Percentiles rank a stretch among this genome's conserved stretches.
phyloP scores from a whole-genome alignment of 1,140 invertebrate genomes.

The Drosophila littoralis region DNA sequence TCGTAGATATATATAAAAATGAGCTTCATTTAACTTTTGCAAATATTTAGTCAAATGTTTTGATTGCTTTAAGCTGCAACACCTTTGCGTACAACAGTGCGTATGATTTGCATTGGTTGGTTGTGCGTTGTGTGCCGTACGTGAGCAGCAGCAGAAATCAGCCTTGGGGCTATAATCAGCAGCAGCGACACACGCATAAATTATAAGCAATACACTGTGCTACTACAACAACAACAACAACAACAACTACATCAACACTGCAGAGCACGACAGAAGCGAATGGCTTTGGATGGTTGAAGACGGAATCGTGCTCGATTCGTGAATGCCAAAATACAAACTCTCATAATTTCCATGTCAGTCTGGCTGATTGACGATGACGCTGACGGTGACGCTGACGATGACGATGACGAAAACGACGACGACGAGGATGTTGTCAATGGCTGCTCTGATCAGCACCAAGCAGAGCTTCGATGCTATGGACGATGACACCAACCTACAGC shows the following conservation, averaged over 20 bases:
- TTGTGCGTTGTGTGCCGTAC: constrained; percentile 15
- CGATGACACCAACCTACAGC: constrained; percentile 16
- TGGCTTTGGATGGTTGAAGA: constrained; percentile 9
- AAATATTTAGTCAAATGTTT: constrained; percentile 2
- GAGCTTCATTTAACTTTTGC: neutral
- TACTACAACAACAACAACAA: constrained; percentile 1
- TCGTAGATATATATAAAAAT: neutral
- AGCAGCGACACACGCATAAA: constrained; percentile 45
- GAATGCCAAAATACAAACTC: constrained; percentile 53
- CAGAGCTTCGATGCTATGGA: constrained; percentile 4
- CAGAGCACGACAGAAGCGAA: constrained; percentile 1
- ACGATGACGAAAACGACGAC: neutral
- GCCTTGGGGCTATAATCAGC: constrained; percentile 49
- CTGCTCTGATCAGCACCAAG: constrained; percentile 15
- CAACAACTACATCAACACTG: constrained; percentile 4
- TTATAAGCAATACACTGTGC: constrained; percentile 38
- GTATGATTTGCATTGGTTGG: constrained; percentile 39
- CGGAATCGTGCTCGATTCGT: constrained; percentile 39
- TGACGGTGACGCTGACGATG: constrained; percentile 7
- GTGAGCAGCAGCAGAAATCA: constrained; percentile 47
- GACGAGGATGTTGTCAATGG: constrained; percentile 11
- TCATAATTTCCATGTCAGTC: constrained; percentile 56
- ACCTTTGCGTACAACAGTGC: constrained; percentile 41
- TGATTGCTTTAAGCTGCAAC: constrained; percentile 32
- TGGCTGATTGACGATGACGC: constrained; percentile 53